phyloP scores from a whole-genome alignment of 2,797 vertebrate genomes.

The Aphelocoma californica region DNA sequence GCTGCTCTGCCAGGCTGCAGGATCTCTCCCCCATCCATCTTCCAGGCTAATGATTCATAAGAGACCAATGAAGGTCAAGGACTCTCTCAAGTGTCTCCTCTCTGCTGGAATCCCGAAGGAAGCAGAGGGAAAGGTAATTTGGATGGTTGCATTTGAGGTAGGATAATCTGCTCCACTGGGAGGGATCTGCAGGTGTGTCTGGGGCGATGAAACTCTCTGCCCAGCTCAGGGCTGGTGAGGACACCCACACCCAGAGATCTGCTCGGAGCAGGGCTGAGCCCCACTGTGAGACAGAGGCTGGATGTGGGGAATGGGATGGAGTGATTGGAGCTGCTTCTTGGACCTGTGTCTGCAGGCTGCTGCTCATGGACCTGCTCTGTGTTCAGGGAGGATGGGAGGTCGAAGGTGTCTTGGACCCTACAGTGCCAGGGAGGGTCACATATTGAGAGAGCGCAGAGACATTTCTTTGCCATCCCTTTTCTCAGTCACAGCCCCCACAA shows the following conservation, averaged over 20 bases:
- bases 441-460: rapidly evolving
- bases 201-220: rapidly evolving
- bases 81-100: neutral
- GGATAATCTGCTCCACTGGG: neutral
- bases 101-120: neutral
- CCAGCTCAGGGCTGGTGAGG: neutral
- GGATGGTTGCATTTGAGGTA: rapidly evolving
- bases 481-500: neutral
- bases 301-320: rapidly evolving
- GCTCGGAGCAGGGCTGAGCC: neutral
- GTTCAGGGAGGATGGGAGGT: neutral
- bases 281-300: rapidly evolving
- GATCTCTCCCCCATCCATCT: neutral
- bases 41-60: neutral
- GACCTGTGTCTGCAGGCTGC: rapidly evolving
- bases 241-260: neutral
- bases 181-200: too few species aligned
- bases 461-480: neutral
- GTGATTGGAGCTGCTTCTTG: too few species aligned
- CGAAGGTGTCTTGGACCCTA: rapidly evolving
- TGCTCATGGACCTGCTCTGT: rapidly evolving
- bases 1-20: neutral
- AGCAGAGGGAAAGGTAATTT: neutral
- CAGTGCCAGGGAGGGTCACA: neutral
- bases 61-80: slow-evolving; percentile 1